phyloP scores from a whole-genome alignment of 30 jellyfish, hydroid and myxozoan genomes.

The Aurelia aurita complex sp. Pacific region DNA sequence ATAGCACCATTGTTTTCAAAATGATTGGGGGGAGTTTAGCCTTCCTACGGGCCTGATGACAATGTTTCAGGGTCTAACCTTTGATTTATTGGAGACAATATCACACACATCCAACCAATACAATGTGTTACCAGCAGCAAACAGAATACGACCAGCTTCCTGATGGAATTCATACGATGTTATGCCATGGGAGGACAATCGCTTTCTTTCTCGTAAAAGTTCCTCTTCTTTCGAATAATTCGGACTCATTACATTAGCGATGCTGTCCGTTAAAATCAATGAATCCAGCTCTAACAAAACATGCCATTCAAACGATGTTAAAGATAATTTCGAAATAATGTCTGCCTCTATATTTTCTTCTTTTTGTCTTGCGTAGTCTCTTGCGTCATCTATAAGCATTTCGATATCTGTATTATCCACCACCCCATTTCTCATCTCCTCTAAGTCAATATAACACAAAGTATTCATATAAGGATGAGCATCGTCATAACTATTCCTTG shows the following conservation, averaged over 20 bases:
- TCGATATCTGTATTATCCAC: background rate
- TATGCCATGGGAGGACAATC: slow-evolving; percentile 86
- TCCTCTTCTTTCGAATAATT: slow-evolving; percentile 90
- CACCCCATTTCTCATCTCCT: slow-evolving; percentile 7
- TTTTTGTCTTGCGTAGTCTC: background rate
- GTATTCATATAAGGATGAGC: slow-evolving; percentile 68
- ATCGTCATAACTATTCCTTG: slow-evolving; percentile 30
- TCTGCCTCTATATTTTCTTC: no score
- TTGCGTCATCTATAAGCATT: background rate
- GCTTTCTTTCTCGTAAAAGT: slow-evolving; percentile 83
- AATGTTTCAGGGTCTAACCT: slow-evolving; percentile 12
- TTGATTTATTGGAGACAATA: slow-evolving; percentile 52
- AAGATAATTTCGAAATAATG: background rate
- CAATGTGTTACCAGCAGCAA: slow-evolving; percentile 70
- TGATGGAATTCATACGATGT: slow-evolving; percentile 87
- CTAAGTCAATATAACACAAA: slow-evolving; percentile 52
- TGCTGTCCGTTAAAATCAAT: slow-evolving; percentile 14
- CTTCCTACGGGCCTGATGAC: no score
- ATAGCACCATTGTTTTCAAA: no score
- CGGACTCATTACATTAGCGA: slow-evolving; percentile 23
- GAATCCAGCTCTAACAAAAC: slow-evolving; percentile 53
- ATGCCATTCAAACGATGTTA: slow-evolving; percentile 52
- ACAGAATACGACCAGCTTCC: slow-evolving; percentile 73
- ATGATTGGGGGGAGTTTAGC: no score
- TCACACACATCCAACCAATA: slow-evolving; percentile 67